Base-by-base conservation (phyloP, 1,140 invertebrate species). In the Papilio glaucus region DNA sequence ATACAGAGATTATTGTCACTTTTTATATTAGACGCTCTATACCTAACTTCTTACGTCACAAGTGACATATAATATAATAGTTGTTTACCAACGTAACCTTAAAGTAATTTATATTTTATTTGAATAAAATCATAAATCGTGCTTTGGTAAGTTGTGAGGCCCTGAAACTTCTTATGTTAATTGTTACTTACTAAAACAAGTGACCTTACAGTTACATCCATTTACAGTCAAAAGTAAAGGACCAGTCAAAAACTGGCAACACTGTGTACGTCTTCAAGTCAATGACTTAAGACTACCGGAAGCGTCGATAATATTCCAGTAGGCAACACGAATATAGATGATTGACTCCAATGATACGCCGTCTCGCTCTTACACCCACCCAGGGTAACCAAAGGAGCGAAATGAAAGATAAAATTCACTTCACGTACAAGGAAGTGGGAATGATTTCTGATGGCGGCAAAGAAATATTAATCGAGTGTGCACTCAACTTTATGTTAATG, bases 281-380 rank as follows among this genome's bases (percentile, higher is more conserved):
- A 88, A 83, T 85, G 87, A 91, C 88, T 88, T 82, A 80, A 84
- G 77, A 75, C 76, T 71, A 85, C 83, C 89, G 89, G 89, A 91
- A 91, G 85, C 82, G 72, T 77, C 83, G 79, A 89, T 88, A 89
- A 90, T 89, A 88, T 89, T 88, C 84, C 82, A 88, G 87, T 83
- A 84, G 83, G 84, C 83, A 89, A 80, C 83, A 87, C 86, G 88
- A 91, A 90, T 91, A 89, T 89, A 90, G 89, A 91, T 91, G 89
- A 91, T 91, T 88, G 88, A 84, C 85, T 86, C 83, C 84, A 84
- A 85, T 84, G 83, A 86, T 82, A 88, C 85, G 74, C 77, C 86
- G 85, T 73, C 82, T 74, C 75, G 81, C 75, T 57, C 82, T 67
- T 75, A 21, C 57, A 61, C 53, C 33, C 29, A 33, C 49, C 9